Conservation (phyloP, 2,113 vertebrate species). For the Lasiurus borealis region DNA sequence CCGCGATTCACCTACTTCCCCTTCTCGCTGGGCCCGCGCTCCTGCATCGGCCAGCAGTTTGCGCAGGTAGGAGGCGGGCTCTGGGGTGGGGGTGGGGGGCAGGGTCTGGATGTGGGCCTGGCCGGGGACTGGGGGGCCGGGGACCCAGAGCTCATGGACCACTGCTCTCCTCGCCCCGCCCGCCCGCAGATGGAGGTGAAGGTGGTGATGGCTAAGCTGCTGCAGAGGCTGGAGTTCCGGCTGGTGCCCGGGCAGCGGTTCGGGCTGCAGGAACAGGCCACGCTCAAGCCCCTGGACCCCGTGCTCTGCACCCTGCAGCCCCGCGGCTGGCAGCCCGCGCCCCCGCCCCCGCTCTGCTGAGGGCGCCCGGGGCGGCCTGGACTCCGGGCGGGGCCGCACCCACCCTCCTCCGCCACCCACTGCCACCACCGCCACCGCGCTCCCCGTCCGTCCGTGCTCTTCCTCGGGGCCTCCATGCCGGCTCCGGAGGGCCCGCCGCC, state of each 20-base stretch:
- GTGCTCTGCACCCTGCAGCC: slow-evolving; percentile 91
- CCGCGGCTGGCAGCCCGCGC: slow-evolving; percentile 74
- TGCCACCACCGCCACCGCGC: not conserved
- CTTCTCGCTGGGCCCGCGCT: slow-evolving; percentile 93
- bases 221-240: slow-evolving; percentile 94
- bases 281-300: slow-evolving; percentile 89
- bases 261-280: slow-evolving; percentile 88
- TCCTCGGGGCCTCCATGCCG: not conserved
- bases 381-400: not conserved
- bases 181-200: slow-evolving; percentile 93
- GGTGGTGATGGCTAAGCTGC: slow-evolving; percentile 94
- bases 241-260: slow-evolving; percentile 91
- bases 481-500: not conserved
- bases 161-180: fast-evolving
- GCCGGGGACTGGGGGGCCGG: not conserved
- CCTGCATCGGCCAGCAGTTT: slow-evolving; percentile 94
- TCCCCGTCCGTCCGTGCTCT: too few species aligned
- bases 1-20: slow-evolving; percentile 90
- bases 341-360: slow-evolving; percentile 78
- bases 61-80: slow-evolving; percentile 90
- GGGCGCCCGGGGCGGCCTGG: not conserved
- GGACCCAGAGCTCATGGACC: too few species aligned
- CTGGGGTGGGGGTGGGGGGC: too few species aligned
- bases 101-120: not conserved
- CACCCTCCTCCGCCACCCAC: not conserved